Conservation (phyloP, 2,888 invertebrate species). For the Hypsopygia costalis region DNA sequence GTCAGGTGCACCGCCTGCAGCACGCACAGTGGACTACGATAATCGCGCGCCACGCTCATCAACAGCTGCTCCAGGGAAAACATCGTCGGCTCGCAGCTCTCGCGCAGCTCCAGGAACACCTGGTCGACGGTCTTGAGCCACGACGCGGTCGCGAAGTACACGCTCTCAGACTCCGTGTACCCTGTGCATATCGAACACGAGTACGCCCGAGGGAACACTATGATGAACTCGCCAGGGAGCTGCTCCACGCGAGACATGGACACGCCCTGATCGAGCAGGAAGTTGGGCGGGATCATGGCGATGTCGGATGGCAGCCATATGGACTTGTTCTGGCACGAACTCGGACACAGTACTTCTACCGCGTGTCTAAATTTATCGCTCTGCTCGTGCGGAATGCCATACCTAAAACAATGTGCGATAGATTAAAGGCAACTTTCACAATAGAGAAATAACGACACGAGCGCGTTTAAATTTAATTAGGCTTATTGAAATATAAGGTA, state of each 20-base stretch:
- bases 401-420: slow-evolving; percentile 60
- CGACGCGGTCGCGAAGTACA: slow-evolving; percentile 91
- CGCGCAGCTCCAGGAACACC: slow-evolving; percentile 90
- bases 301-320: slow-evolving; percentile 96
- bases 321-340: slow-evolving; percentile 89
- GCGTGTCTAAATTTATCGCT: slow-evolving; percentile 88
- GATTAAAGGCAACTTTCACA: too few relatives aligned
- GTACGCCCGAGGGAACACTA: slow-evolving; percentile 93
- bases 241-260: slow-evolving; percentile 90
- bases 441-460: not conserved
- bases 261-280: slow-evolving; percentile 88
- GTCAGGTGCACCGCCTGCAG: slow-evolving; percentile 84
- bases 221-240: slow-evolving; percentile 92
- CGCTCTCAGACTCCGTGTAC: slow-evolving; percentile 94
- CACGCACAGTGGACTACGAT: slow-evolving; percentile 81
- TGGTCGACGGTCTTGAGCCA: slow-evolving; percentile 88
- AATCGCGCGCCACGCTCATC: slow-evolving; percentile 86
- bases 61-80: slow-evolving; percentile 92
- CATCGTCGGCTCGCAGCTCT: slow-evolving; percentile 93
- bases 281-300: slow-evolving; percentile 93
- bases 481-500: too few relatives aligned
- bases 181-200: slow-evolving; percentile 94
- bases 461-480: too few relatives aligned
- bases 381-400: slow-evolving; percentile 90
- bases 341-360: slow-evolving; percentile 88